Percentiles rank a stretch among this genome's conserved stretches.
Evolutionary conservation across 1,140 invertebrate species (phyloP).

Genomic region (Drosophila nebulosa): DNA sequence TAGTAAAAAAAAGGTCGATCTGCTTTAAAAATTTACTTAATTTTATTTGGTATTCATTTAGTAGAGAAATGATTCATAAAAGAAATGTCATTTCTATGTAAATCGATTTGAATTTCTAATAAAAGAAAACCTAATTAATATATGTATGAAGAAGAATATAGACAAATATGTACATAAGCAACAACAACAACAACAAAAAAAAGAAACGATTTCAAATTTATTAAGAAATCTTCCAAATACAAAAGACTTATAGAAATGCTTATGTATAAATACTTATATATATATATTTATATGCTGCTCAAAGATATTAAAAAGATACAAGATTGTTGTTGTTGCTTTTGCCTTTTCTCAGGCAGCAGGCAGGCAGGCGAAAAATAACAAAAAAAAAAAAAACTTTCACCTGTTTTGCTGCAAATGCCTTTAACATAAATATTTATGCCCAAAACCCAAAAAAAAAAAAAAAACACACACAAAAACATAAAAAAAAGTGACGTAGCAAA

Average conservation of each 20-base stretch:
- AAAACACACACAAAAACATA: not conserved
- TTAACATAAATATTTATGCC: slow-evolving; percentile 54
- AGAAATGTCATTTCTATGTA: not conserved
- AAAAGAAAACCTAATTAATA: not conserved
- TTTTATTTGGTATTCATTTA: not conserved
- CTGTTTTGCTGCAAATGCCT: slow-evolving; percentile 34
- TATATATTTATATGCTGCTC: slow-evolving; percentile 5
- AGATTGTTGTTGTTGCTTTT: slow-evolving; percentile 18
- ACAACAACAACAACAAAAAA: too few species aligned
- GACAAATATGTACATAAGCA: too few species aligned
- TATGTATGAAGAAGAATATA: not conserved
- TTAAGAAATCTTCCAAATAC: slow-evolving; percentile 40
- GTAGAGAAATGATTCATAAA: not conserved
- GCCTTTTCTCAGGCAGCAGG: slow-evolving; percentile 35
- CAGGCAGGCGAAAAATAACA: too few species aligned
- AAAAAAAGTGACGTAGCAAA: slow-evolving; percentile 20
- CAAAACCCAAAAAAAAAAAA: slow-evolving; percentile 34
- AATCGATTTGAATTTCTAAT: not conserved
- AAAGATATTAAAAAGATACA: slow-evolving; percentile 43
- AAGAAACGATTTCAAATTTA: slow-evolving; percentile 22
- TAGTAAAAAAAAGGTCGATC: too few species aligned
- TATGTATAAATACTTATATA: slow-evolving; percentile 12
- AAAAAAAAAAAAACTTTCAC: slow-evolving; percentile 34
- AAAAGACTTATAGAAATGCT: slow-evolving; percentile 11
- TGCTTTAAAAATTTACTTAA: too few species aligned